Conservation (phyloP, 2,797 vertebrate species). For the Argentina silus region DNA sequence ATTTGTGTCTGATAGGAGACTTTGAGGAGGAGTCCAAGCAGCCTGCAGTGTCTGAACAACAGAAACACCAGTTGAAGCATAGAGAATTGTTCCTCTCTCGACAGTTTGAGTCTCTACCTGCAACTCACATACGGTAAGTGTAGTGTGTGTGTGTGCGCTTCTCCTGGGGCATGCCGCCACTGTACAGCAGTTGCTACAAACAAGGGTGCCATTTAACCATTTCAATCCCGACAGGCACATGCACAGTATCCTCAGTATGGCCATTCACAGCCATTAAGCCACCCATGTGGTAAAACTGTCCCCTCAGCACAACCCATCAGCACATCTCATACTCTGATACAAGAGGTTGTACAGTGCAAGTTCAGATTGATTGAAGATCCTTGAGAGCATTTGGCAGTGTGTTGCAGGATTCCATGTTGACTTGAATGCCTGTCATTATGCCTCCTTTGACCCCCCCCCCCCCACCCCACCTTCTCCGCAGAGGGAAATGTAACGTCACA, state of each 20-base stretch:
- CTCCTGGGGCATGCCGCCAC: neutral
- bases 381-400: too few relatives aligned
- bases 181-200: neutral
- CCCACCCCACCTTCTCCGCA: conserved; percentile 40
- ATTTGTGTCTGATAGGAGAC: conserved; percentile 78
- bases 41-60: conserved; percentile 86
- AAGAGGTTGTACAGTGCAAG: neutral
- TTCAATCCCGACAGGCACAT: neutral
- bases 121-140: conserved; percentile 92
- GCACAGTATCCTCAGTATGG: conserved; percentile 1
- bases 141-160: neutral
- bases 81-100: conserved; percentile 93
- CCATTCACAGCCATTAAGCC: neutral
- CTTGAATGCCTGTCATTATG: too few relatives aligned
- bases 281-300: neutral
- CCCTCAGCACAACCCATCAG: neutral
- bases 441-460: too few relatives aligned
- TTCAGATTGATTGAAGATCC: neutral
- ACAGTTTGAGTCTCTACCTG: conserved; percentile 92
- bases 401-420: too few relatives aligned
- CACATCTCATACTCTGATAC: neutral
- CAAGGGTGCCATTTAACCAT: neutral
- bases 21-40: conserved; percentile 97
- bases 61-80: conserved; percentile 94
- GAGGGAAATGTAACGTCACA: conserved; percentile 95